Evolutionary conservation across 2,113 vertebrate species (phyloP), one percentile per base, ranked within the genome.

Genomic region (Tachysurus vachellii): DNA sequence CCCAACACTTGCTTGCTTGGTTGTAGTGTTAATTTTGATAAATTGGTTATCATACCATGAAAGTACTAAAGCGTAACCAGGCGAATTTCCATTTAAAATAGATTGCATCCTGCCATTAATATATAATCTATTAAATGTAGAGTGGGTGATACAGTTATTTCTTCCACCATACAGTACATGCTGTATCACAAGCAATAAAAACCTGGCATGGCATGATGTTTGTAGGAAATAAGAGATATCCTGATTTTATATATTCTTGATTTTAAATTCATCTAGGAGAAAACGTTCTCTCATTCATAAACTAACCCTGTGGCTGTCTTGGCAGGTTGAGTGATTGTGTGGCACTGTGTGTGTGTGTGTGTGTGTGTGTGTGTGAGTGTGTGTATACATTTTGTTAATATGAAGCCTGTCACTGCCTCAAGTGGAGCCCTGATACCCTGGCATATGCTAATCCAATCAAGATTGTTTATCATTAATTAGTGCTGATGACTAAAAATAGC

Each of bases 391-490:
- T 77, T 53, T 87, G 81, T 85, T 80, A 82, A 75, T 82, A 80
- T 71, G 88, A 76, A 81, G 79, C 54, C 42, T 89, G 86, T 89
- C 83, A 81, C 44, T 62, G 80, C 71, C 83, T 62, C 83, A 87
- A 85, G 86, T 79, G 64, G 83, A 79, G 83, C 61, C 86, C 84
- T 76, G 71, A 87, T 79, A 87, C 70, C 79, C 71, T 31, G 64
- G 86, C 83, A 44, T 89, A 88, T 36, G 83, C 86, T 88, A 83
- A 89, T 82, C 86, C 88, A 83, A 89, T 90, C 83, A 87, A 77
- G 86, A 86, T 85, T 83, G 85, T 87, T 88, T 87, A 85, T 90
- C 88, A 88, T 88, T 90, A 89, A 90, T 91, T 89, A 85, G 86
- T 89, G 86, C 64, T 70, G 61, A 85, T 75, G 80, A 62, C 86